Base-by-base conservation (phyloP, 2,888 invertebrate genomes). In the Antitype chi region DNA sequence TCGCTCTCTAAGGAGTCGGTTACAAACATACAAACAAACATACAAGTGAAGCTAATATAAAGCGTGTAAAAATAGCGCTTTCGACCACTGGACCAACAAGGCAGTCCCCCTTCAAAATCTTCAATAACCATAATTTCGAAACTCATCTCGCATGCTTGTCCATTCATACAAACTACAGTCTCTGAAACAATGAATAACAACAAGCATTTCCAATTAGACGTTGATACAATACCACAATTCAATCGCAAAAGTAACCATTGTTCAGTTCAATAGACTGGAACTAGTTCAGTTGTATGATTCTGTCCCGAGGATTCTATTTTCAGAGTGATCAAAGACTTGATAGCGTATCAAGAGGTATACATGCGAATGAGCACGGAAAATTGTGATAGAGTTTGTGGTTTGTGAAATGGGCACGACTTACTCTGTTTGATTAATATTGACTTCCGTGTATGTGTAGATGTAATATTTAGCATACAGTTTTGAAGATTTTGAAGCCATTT, bases 251-350 rank as follows among this genome's bases (percentile, higher is more conserved):
- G 64, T 70, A 69, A 70, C 76, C 69, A 85, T 85, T 85, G 82
- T 82, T 70, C 72, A 63, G 76, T 32, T 81, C 73, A 76, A 77
- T 85, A 78, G 74, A 76, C 47, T 67, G 75, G 69, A 84, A 72
- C 72, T 80, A 76, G 77, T 67, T 74, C 63, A 77, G 47, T 59
- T 47, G 70, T 80, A 72, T 59, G 71, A 74, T 74, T 74, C 55
- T 47, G 76, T 74, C 60, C 74, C 38, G 47, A 62, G 74, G 63
- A 74, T 69, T 72, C 79, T 68, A 72, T 85, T 87, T 81, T 66
- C 32, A 72, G 90, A 88, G 88, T 87, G 89, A 90, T 91, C 88
- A 89, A 91, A 93, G 92, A 91, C 88, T 86, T 87, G 85, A 87
- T 57, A 23, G 57, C 20, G 25, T 57, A 63, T 76, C 53, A 64